A percentile compares a stretch with the other conserved stretches of the same genome.
Evolutionary conservation across 1,140 invertebrate genomes (phyloP).

Genomic region (Camponotus pennsylvanicus): DNA sequence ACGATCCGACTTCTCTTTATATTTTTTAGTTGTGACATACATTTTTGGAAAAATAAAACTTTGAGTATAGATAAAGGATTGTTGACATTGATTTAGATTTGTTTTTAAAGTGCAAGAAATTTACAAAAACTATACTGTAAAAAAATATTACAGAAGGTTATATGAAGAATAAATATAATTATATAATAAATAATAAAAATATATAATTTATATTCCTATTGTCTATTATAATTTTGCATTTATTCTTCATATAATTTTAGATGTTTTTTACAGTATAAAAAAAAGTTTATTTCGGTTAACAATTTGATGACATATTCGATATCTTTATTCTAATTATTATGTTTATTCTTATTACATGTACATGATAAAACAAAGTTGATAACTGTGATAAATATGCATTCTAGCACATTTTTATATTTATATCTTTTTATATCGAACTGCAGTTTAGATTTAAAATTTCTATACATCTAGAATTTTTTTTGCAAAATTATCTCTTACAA

Average conservation of each 20-base stretch:
- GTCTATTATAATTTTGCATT: too few relatives aligned
- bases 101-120: not conserved
- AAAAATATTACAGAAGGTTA: too few relatives aligned
- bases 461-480: not conserved
- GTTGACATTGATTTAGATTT: not conserved
- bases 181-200: too few relatives aligned
- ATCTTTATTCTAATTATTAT: not conserved
- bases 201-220: too few relatives aligned
- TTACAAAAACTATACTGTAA: not conserved
- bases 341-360: not conserved
- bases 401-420: not conserved
- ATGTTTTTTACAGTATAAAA: not conserved
- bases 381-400: not conserved
- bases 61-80: not conserved
- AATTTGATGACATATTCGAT: not conserved
- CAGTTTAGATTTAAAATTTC: not conserved
- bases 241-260: too few relatives aligned
- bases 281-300: not conserved
- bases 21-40: not conserved
- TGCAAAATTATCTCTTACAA: not conserved
- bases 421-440: not conserved
- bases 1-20: not conserved
- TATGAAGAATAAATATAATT: too few relatives aligned
- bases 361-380: not conserved
- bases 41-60: not conserved